Evolutionary conservation across 1,140 invertebrate genomes (phyloP), one percentile per base, ranked within the genome.

Genomic region (Psilanteris sp.): DNA sequence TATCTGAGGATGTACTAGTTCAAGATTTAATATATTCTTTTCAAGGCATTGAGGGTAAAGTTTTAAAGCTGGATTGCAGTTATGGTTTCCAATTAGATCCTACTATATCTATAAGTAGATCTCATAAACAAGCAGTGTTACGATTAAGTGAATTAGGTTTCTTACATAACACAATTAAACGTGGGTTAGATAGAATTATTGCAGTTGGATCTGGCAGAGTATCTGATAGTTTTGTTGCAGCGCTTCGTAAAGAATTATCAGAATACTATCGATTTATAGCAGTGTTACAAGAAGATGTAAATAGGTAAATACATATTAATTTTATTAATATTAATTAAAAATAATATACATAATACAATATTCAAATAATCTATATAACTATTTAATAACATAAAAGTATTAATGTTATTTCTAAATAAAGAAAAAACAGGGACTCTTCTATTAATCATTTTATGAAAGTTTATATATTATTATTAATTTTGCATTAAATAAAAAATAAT

Each of bases 181-280:
- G 92, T 62, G 91, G 93, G 46, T 87, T 91, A 2, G 89, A 91
- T 6, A 89, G 89, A 91, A 92, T 89, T 87, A 91, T 64, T 79
- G 91, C 78, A 73, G 81, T 85, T 43, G 89, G 89, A 82, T 88
- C 89, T 84, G 96, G 96, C 20, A 88, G 94, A 32, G 93, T 97
- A 73, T 92, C 93, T 15, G 95, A 97, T 88, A 96, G 96, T 57
- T 92, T 98, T 71, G 93, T 96, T 44, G 91, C 95, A n/a, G 94
- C 93, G 4, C 88, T 98, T 18, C 92, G 94, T 77, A 91, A 94
- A 64, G 95, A 98, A 84, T 88, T 98, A 0, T 93, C 92, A 1
- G 93, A 95, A 77, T 98, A 96, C 84, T 97, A 96, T 87, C 91
- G 95, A 54, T 92, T 96, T 46, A 91, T 98, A 55, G 95, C 96